Percentiles rank a stretch among this genome's conserved stretches.
Conservation (phyloP, 2,113 vertebrate species). For the Oryctolagus cuniculus region DNA sequence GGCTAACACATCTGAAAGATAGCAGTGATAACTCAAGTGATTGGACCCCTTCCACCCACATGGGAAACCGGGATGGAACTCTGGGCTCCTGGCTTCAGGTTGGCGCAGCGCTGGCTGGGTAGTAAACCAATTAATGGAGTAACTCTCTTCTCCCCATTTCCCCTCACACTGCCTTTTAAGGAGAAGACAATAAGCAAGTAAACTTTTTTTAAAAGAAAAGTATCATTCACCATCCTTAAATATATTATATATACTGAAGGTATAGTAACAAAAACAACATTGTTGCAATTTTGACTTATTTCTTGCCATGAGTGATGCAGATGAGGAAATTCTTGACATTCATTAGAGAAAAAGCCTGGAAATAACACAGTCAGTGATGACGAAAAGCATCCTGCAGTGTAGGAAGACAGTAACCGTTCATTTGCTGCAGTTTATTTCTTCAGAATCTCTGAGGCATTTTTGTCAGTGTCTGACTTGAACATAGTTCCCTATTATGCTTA, state of each 20-base stretch:
- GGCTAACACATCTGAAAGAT: too few species aligned
- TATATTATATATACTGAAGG: neutral
- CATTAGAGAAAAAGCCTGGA: slow-evolving; percentile 1
- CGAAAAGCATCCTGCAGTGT: neutral
- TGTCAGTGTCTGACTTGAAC: neutral
- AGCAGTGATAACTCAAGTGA: too few species aligned
- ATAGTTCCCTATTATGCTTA: neutral
- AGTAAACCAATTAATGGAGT: too few species aligned
- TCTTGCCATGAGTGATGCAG: neutral
- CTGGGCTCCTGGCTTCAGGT: too few species aligned
- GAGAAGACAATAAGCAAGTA: too few species aligned
- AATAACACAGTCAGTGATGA: neutral
- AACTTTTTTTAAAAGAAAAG: neutral
- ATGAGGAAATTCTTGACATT: neutral
- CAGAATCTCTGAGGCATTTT: neutral
- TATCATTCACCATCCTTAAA: slow-evolving; percentile 25
- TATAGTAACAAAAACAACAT: slow-evolving; percentile 1
- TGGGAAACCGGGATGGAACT: too few species aligned
- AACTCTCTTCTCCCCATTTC: too few species aligned
- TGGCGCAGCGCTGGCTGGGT: too few species aligned
- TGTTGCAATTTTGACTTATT: slow-evolving; percentile 27
- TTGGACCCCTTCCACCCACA: too few species aligned
- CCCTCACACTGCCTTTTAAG: too few species aligned
- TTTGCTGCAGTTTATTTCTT: neutral
- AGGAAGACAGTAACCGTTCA: slow-evolving; percentile 1